These are phyloP conservation scores for Diceros bicornis DNA, from an alignment of 2,797 vertebrate genomes.

Conservation along the genomic window DNA sequence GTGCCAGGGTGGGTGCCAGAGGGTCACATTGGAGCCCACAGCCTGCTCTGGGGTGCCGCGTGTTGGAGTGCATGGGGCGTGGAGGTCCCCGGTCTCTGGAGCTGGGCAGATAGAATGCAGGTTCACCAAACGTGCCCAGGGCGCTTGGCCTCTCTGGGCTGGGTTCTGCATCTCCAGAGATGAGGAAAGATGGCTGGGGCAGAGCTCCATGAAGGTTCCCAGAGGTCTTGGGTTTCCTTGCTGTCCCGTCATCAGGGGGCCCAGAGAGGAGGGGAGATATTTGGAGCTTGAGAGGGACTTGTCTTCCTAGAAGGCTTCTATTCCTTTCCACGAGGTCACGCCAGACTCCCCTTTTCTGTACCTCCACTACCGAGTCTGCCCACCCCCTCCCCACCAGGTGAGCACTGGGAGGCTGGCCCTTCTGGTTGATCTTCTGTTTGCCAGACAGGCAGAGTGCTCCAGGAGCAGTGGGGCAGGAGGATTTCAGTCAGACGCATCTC, in stretches of 20 bases:
- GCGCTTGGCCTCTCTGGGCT: not conserved
- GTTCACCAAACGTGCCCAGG: not conserved
- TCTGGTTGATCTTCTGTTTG: slow-evolving; percentile 65
- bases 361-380: not conserved
- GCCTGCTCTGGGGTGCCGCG: not conserved
- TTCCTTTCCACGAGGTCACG: not conserved
- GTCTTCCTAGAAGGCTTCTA: not conserved
- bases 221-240: not conserved
- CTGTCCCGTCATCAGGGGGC: not conserved
- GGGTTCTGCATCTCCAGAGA: not conserved
- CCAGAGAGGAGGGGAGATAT: not conserved
- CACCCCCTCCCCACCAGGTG: slow-evolving; percentile 62
- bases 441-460: not conserved
- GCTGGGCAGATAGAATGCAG: not conserved
- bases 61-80: not conserved
- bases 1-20: not conserved
- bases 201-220: not conserved
- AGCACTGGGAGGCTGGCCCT: not conserved
- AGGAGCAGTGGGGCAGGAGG: not conserved
- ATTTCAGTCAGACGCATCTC: not conserved
- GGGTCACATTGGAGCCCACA: not conserved
- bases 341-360: not conserved
- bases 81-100: not conserved
- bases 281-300: slow-evolving; percentile 42
- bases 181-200: not conserved